Evolutionary conservation across 2,888 invertebrate genomes (phyloP).

Genomic region (Podotricha telesiphe): DNA sequence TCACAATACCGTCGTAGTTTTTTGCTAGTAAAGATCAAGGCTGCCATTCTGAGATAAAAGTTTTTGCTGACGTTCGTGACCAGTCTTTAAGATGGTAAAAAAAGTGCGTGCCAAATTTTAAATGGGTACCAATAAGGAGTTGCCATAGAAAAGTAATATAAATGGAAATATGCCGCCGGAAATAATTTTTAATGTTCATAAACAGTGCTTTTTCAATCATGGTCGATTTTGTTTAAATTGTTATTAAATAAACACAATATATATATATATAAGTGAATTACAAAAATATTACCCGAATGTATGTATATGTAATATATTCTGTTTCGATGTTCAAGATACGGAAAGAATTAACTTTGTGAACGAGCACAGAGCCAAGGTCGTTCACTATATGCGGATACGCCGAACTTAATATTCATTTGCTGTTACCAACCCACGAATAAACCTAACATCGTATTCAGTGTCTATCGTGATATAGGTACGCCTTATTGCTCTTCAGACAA

Average conservation of each 20-base stretch:
- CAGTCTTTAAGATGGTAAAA: slow-evolving; percentile 62
- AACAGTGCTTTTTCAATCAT: slow-evolving; percentile 23
- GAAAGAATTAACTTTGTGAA: slow-evolving; percentile 75
- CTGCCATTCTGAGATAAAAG: slow-evolving; percentile 66
- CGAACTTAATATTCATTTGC: slow-evolving; percentile 65
- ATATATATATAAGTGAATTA: slow-evolving; percentile 11
- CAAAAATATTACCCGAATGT: background rate
- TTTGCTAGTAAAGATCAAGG: slow-evolving; percentile 79
- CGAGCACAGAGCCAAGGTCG: slow-evolving; percentile 66
- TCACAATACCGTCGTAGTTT: slow-evolving; percentile 62
- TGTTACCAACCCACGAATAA: slow-evolving; percentile 64
- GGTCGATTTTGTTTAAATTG: slow-evolving; percentile 8
- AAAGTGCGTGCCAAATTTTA: slow-evolving; percentile 73
- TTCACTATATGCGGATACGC: slow-evolving; percentile 68
- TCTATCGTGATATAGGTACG: slow-evolving; percentile 43
- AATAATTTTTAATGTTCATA: slow-evolving; percentile 45
- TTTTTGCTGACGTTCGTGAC: slow-evolving; percentile 79
- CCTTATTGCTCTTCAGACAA: slow-evolving; percentile 42
- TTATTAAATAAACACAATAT: slow-evolving; percentile 26
- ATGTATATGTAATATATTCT: slow-evolving; percentile 46
- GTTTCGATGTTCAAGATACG: slow-evolving; percentile 69
- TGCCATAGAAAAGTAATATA: slow-evolving; percentile 45
- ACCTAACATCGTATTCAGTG: slow-evolving; percentile 42
- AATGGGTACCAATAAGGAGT: slow-evolving; percentile 68
- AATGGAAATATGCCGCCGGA: slow-evolving; percentile 41